Conservation (phyloP, 2,797 vertebrate species). For the Gorsachius magnificus region DNA sequence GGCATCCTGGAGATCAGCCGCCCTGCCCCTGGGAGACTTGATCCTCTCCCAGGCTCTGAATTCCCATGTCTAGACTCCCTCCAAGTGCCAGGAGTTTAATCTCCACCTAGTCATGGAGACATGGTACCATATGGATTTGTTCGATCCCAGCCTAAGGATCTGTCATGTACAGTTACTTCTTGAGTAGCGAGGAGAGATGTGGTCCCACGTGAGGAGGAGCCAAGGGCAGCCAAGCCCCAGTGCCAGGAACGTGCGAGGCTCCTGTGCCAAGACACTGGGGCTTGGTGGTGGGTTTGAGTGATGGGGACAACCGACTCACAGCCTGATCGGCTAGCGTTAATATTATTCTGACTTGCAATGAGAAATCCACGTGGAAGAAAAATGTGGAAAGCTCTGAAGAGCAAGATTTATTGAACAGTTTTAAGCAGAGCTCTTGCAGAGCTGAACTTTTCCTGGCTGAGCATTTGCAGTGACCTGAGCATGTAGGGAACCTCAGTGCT, state of each 20-base stretch:
- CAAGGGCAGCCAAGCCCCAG: background rate
- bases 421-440: background rate
- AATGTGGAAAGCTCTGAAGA: background rate
- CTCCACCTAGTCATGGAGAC: background rate
- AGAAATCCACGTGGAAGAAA: background rate
- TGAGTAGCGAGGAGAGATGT: fast-evolving
- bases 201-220: background rate
- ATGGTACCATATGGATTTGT: background rate
- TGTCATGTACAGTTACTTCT: background rate
- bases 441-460: background rate
- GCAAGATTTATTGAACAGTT: background rate
- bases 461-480: background rate
- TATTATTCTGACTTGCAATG: background rate
- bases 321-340: background rate
- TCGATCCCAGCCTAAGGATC: background rate
- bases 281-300: background rate
- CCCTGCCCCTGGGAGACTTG: background rate
- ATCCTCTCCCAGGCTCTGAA: background rate
- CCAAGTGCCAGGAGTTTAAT: background rate
- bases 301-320: background rate
- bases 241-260: background rate
- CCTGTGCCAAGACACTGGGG: background rate
- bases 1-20: background rate
- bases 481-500: background rate
- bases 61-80: background rate